Base-by-base conservation (phyloP, 2,797 vertebrate species). In the Chanos chanos region DNA sequence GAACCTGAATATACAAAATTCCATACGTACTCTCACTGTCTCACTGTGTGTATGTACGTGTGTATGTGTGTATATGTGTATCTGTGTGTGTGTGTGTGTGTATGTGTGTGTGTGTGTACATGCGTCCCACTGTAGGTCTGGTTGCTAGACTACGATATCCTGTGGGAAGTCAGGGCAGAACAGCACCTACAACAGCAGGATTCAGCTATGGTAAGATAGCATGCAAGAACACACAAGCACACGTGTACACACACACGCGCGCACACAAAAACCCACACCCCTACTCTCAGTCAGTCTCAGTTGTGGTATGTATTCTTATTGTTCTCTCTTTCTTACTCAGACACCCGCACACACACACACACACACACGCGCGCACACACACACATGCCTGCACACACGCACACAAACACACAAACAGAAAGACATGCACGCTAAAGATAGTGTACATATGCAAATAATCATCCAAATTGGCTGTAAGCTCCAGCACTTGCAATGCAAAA, bases 61-160 rank as follows among this genome's bases (percentile, higher is more conserved):
- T 21, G 61, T 6, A 10, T 37, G 8, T n/a, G 40, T 21, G 12
- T 30, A 15, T 21, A 3, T 12, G 2, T 28, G 15, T 24, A 16
- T 13, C 4, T 19, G 9, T 51, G 5, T 40, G 43, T 56, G 43
- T 40, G 31, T 53, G 30, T 43, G 21, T 61, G 13, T 45, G 31
- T 58, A 31, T 41, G 30, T 53, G 22, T 36, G 31, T 39, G 16
- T 48, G 44, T 51, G 47, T 55, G 27, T 63, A 33, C 66, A 40
- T 63, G 40, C 66, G 45, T 67, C 59, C 54, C 19, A 45, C 53
- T 66, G 65, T 53, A 98, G 95, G 95, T 72, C 91, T 98, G 0
- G 92, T 94, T 13, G 89, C 92, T 30, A 91, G 95, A 70, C 76
- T 98, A 62, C 83, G 95, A 67, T 95, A 98, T 60, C 91, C 94